Conservation (phyloP, 1,140 invertebrate genomes). For the Uloborus diversus region DNA sequence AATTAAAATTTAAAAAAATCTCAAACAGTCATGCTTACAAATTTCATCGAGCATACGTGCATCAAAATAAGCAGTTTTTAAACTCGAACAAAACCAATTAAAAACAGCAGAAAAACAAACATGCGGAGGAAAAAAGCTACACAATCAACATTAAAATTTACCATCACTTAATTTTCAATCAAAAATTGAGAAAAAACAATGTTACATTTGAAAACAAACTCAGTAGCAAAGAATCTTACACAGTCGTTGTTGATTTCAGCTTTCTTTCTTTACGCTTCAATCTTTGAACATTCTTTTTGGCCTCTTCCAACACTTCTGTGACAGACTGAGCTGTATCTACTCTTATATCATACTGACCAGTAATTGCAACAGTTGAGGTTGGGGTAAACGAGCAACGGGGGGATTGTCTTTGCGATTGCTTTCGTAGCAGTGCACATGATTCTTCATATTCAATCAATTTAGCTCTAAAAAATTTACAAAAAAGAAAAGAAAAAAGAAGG, state of each 20-base stretch:
- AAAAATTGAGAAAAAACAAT: too few species aligned
- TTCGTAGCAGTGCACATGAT: constrained; percentile 78
- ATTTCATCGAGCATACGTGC: too few species aligned
- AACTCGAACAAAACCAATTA: too few species aligned
- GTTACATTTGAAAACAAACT: too few species aligned
- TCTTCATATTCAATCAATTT: constrained; percentile 88
- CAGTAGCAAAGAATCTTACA: too few species aligned
- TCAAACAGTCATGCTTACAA: too few species aligned
- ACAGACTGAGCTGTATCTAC: constrained; percentile 58
- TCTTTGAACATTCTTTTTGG: constrained; percentile 74
- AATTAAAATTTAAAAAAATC: too few species aligned
- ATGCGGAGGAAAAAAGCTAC: neutral
- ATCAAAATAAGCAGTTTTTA: too few species aligned
- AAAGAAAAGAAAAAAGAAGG: neutral
- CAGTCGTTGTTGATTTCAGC: too few species aligned
- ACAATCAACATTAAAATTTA: constrained; percentile 56
- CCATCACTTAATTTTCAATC: too few species aligned
- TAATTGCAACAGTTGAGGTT: constrained; percentile 56
- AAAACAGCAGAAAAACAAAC: neutral
- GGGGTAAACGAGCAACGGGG: constrained; percentile 60
- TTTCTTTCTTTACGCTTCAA: constrained; percentile 63
- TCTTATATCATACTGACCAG: constrained; percentile 57
- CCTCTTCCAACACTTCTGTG: constrained; percentile 71
- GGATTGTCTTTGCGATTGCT: constrained; percentile 60
- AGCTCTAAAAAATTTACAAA: constrained; percentile 64